These are phyloP conservation scores for Cavia aperea DNA, from an alignment of 2,113 vertebrate species.

Conservation along the genomic window DNA sequence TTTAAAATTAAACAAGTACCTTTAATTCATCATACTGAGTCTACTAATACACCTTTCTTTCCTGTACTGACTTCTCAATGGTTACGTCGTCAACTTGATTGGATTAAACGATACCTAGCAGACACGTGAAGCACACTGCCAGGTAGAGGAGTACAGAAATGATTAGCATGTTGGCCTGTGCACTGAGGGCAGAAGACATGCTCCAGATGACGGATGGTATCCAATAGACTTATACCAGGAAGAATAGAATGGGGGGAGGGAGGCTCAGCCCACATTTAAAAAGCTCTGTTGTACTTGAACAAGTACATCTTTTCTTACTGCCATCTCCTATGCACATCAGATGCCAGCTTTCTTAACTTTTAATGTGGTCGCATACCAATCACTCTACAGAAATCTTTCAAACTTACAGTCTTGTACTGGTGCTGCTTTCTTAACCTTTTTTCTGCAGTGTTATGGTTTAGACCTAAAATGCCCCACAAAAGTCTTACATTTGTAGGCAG, in stretches of 20 bases:
- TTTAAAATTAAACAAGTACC: neutral
- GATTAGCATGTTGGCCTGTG: neutral
- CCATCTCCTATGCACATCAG: neutral
- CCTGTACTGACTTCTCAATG: neutral
- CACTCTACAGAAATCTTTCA: neutral
- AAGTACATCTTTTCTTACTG: neutral
- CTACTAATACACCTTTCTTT: neutral
- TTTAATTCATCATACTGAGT: neutral
- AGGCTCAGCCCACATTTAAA: neutral
- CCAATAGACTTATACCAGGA: neutral
- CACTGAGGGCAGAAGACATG: neutral
- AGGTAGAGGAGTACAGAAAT: no score
- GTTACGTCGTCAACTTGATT: neutral
- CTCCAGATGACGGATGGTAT: neutral
- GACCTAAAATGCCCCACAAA: neutral
- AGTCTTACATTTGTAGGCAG: neutral
- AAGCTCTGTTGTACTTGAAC: neutral
- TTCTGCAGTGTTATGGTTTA: neutral
- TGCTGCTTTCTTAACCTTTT: neutral
- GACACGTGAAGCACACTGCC: no score
- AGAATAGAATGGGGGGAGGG: neutral
- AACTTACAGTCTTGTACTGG: neutral
- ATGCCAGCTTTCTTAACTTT: neutral
- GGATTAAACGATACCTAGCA: neutral
- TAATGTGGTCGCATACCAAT: neutral